Base-by-base conservation (phyloP, 2,888 invertebrate species). In the Nysson spinosus region DNA sequence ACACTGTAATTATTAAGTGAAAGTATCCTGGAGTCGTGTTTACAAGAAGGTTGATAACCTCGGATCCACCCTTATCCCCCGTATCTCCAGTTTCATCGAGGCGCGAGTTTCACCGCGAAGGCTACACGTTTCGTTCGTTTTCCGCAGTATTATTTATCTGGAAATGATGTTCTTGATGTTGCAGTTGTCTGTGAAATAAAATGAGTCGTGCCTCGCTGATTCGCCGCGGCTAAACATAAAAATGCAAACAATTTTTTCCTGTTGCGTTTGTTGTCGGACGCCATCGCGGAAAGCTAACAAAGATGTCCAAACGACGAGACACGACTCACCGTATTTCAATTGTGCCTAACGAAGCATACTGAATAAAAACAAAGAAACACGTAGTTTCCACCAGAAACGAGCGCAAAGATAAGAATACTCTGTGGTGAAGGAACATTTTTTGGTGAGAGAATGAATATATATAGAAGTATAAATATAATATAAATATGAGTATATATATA, bases 141-240 rank as follows among this genome's bases (percentile, higher is more conserved):
- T 75, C 66, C 50, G 64, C 82, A 80, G 77, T 82, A 81, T 80
- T 80, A 79, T 67, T 54, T 50, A 43, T 55, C 63, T 52, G 63
- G 46, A 54, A 39, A 26, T 35, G n/a, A 19, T 51, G 39, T 60
- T 64, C 71, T 73, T 69, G 61, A 71, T 56, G 62, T 63, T 73
- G 63, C 49, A 63, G 52, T 19, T 72, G 55, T 46, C 44, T 57
- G 55, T 19, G 20, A 19, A 26, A 14, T 11, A 9, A 32, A 24
- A 2, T 3, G 26, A 34, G 6, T 7, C 22, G 14, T 30, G 39
- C 32, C 6, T 9, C 12, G 2, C 3, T 32, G 12, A 14, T 14
- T 12, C 11, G 11, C 14, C 32, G 28, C 28, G n/a, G 24, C 6
- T 4, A 4, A 5, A 24, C 24, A 24, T 24, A 24, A 24, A 5